Evolutionary conservation across 1,140 invertebrate species (phyloP).

Genomic region (Drosophila bipectinata): DNA sequence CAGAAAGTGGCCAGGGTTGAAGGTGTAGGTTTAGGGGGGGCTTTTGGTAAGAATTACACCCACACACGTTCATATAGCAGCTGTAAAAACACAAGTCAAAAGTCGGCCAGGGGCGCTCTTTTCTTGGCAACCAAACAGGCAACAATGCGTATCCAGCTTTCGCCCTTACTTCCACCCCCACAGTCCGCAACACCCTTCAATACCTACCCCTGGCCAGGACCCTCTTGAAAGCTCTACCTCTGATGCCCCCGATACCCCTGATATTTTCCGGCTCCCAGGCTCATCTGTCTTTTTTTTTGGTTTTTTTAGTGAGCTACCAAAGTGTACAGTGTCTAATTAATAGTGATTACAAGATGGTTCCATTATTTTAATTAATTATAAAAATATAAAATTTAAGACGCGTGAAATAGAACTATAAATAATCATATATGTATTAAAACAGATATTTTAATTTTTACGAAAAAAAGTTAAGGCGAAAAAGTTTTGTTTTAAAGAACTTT

Average conservation of each 20-base stretch:
- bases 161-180: neutral
- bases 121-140: constrained; percentile 39
- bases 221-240: neutral
- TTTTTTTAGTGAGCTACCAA: neutral
- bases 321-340: neutral
- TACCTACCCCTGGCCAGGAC: neutral
- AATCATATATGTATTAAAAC: too few species aligned
- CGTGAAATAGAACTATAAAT: too few species aligned
- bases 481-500: too few species aligned
- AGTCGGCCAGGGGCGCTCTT: constrained; percentile 37
- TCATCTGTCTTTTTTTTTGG: constrained; percentile 38
- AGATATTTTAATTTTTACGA: too few species aligned
- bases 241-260: neutral
- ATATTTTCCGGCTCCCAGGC: neutral
- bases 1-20: neutral
- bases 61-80: constrained; percentile 34
- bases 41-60: constrained; percentile 20
- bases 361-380: neutral
- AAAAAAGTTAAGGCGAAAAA: too few species aligned
- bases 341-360: too few species aligned
- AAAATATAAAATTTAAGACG: too few species aligned
- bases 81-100: constrained; percentile 68
- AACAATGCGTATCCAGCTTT: constrained; percentile 27
- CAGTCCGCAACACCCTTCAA: neutral
- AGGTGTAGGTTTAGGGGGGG: neutral